Percentiles rank a stretch among this genome's conserved stretches.
phyloP scores from a whole-genome alignment of 2,797 vertebrate species.

The Champsocephalus gunnari region DNA sequence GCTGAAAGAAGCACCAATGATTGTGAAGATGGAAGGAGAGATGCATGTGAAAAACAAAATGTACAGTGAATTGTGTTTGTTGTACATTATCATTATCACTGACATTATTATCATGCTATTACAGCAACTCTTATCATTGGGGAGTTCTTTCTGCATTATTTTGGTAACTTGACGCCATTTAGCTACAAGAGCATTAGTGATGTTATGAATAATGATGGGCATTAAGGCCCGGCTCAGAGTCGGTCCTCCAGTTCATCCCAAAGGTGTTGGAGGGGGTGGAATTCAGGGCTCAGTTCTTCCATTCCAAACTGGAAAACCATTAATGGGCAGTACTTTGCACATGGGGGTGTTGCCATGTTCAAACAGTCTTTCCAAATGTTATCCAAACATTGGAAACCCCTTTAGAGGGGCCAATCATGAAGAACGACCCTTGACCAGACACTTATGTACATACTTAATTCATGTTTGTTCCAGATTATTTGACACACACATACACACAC shows the following conservation, averaged over 20 bases:
- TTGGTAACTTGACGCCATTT: neutral
- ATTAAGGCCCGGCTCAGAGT: neutral
- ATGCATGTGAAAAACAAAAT: neutral
- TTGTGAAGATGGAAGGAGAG: neutral
- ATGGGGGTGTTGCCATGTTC: neutral
- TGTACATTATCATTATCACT: neutral
- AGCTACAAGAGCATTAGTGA: neutral
- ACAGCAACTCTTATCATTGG: neutral
- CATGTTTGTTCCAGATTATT: constrained; percentile 3
- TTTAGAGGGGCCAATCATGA: neutral
- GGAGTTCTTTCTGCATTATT: neutral
- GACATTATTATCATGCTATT: neutral
- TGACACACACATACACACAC: neutral
- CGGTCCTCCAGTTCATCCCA: neutral
- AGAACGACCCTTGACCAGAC: neutral
- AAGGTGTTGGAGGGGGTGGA: neutral
- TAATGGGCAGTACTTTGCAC: neutral
- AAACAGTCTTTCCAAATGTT: neutral
- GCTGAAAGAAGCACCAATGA: neutral
- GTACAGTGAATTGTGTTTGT: neutral
- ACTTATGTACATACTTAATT: neutral
- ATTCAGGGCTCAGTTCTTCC: neutral
- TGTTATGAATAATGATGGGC: neutral
- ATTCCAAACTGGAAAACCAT: neutral
- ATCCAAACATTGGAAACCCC: neutral